phyloP scores from a whole-genome alignment of 1,140 invertebrate species.

The Goniozus legneri region DNA sequence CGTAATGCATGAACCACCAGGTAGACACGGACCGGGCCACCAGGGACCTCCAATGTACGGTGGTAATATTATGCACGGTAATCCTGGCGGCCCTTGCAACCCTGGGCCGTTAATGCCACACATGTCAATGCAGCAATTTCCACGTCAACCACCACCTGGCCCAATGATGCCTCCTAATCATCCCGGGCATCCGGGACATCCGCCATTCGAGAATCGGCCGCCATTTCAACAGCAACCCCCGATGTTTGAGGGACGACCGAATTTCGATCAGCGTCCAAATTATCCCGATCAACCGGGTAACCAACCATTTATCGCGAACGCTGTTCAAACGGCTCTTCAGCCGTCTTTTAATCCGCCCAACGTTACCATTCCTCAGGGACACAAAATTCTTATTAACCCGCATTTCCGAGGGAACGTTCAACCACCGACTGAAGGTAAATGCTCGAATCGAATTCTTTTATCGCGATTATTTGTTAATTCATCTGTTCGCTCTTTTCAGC shows the following conservation, averaged over 20 bases:
- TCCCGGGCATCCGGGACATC: constrained; percentile 26
- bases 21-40: constrained; percentile 21
- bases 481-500: constrained; percentile 11
- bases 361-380: constrained; percentile 41
- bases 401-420: constrained; percentile 49
- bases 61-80: constrained; percentile 26
- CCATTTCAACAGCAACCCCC: constrained; percentile 25
- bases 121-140: constrained; percentile 28
- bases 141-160: constrained; percentile 23
- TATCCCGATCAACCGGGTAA: constrained; percentile 28
- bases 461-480: background rate
- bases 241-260: constrained; percentile 27
- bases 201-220: constrained; percentile 35
- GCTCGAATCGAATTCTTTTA: background rate
- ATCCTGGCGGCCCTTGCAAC: constrained; percentile 15
- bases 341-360: constrained; percentile 25
- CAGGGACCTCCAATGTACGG: constrained; percentile 30
- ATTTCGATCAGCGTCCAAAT: constrained; percentile 32
- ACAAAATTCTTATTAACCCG: constrained; percentile 54
- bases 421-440: constrained; percentile 15
- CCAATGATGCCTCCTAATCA: constrained; percentile 24
- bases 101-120: constrained; percentile 19
- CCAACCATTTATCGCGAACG: constrained; percentile 19
- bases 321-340: constrained; percentile 11
- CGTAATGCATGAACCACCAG: constrained; percentile 18